Evolutionary conservation across 2,888 invertebrate species (phyloP), one percentile per base, ranked within the genome.

Genomic region (Acronicta psi): DNA sequence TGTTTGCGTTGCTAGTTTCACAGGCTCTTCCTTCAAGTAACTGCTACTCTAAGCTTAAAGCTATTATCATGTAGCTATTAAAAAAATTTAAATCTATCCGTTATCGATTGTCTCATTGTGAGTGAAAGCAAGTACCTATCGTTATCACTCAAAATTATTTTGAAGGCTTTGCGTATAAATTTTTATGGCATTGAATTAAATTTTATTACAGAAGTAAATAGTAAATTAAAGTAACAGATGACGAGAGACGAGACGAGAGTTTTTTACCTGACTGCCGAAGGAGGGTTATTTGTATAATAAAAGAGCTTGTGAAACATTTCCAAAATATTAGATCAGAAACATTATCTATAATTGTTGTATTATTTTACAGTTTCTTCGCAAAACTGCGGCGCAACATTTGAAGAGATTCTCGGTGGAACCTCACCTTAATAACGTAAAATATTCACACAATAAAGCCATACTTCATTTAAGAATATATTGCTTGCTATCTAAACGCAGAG

Each of bases 331-430:
- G 6, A 14, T 29, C 9, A 52, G n/a, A 14, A 45, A 38, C 10
- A 38, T 36, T 7, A 18, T 44, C 38, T 38, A 59, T 25, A 49
- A 42, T 55, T 23, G 77, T 60, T 54, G 75, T 29, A 11, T 42
- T 75, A 60, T 87, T 84, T 88, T 87, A 67, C 93, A 93, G 93
- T 74, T 92, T 93, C 83, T 93, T 93, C 89, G 87, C 92, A 73
- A 93, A 92, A 82, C 82, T 93, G 72, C 91, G 93, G 69, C 92
- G 93, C 77, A 92, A 86, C 74, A 90, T 79, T 43, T 92, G 89
- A 93, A 78, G 64, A 54, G 51, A 53, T 42, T 53, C 42, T 51
- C 47, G 42, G 73, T 55, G 49, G 60, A 45, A 62, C 57, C 53
- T 62, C 72, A 75, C 60, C 74, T 74, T 77, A 69, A 40, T 52